Evolutionary conservation across 2,797 vertebrate species (phyloP).

Genomic region (Danio jaintianensis): DNA sequence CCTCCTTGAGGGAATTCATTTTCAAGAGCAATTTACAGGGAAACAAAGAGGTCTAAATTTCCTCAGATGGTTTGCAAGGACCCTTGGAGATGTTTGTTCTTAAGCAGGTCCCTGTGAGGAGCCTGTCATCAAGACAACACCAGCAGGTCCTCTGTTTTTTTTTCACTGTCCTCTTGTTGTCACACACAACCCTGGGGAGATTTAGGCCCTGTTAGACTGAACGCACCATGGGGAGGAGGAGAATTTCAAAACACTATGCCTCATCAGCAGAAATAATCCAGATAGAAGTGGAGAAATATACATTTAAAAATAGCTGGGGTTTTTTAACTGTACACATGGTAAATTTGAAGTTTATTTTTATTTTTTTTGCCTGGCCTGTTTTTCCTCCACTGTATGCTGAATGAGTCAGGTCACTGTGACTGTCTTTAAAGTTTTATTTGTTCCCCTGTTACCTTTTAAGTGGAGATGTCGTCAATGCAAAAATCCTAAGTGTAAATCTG

Average conservation of each 20-base stretch:
- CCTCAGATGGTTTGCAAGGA: background rate
- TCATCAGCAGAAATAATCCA: slow-evolving; percentile 20
- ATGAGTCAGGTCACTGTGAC: too few relatives aligned
- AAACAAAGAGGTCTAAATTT: background rate
- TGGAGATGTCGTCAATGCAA: too few relatives aligned
- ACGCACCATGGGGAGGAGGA: background rate
- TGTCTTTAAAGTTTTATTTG: too few relatives aligned
- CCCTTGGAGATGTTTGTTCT: slow-evolving; percentile 67
- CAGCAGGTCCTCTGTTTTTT: slow-evolving; percentile 37
- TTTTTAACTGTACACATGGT: too few relatives aligned
- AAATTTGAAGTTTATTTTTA: too few relatives aligned
- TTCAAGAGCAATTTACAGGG: background rate
- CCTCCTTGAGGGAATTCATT: background rate
- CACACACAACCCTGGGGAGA: slow-evolving; percentile 41
- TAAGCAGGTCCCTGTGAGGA: slow-evolving; percentile 63
- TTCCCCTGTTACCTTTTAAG: too few relatives aligned
- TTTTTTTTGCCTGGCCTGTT: too few relatives aligned
- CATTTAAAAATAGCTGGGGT: too few relatives aligned
- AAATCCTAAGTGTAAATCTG: too few relatives aligned
- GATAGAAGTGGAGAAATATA: too few relatives aligned
- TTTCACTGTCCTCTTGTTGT: background rate
- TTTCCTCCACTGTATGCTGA: too few relatives aligned
- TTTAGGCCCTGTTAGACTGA: too few relatives aligned
- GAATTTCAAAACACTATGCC: slow-evolving; percentile 1
- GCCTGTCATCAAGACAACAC: slow-evolving; percentile 50